These are phyloP conservation scores for Schizopygopsis pylzovi DNA, from an alignment of 2,797 vertebrate genomes.

Conservation along the genomic window DNA sequence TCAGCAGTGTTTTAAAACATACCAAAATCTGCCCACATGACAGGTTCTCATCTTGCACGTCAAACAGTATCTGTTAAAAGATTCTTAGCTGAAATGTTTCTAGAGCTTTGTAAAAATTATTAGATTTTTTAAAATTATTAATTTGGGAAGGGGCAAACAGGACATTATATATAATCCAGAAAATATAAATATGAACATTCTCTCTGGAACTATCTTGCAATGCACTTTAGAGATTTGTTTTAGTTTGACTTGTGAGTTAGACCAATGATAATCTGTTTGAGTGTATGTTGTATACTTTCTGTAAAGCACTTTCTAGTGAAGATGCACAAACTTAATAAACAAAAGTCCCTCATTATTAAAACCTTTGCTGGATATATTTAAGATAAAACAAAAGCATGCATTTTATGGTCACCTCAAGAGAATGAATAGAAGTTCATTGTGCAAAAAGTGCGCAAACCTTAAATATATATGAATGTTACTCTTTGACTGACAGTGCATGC, in stretches of 20 bases:
- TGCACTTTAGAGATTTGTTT: neutral
- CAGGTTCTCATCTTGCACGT: too few relatives aligned
- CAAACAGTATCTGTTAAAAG: neutral
- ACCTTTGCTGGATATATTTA: neutral
- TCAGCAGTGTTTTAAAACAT: neutral
- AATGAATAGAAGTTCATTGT: neutral
- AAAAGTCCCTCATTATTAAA: neutral
- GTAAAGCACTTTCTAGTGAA: neutral
- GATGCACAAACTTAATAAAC: neutral
- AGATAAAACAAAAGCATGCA: neutral
- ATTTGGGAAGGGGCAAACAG: neutral
- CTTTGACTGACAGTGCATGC: neutral
- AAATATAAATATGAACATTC: neutral
- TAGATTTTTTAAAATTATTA: neutral
- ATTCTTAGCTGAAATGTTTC: neutral
- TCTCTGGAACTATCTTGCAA: neutral
- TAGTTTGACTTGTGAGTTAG: neutral
- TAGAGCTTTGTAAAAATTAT: neutral
- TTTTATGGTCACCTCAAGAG: neutral
- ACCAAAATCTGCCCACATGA: neutral
- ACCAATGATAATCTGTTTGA: neutral
- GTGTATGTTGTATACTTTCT: neutral
- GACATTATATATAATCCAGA: neutral
- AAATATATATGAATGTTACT: neutral
- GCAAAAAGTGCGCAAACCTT: neutral